Evolutionary conservation across 2,797 vertebrate species (phyloP).

Genomic region (Lophius americanus): DNA sequence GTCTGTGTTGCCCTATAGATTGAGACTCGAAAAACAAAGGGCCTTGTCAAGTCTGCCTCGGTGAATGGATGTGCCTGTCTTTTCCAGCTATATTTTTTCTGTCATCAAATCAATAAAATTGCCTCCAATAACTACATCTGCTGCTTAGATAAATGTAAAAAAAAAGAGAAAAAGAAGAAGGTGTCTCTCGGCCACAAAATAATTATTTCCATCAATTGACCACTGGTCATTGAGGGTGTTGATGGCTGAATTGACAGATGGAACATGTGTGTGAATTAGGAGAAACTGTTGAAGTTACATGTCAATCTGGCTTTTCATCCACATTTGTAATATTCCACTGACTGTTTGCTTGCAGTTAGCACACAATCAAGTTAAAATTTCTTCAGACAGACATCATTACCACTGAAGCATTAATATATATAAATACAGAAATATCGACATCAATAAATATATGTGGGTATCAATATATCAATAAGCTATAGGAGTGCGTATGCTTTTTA

Average conservation of each 20-base stretch:
- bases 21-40: constrained; percentile 62
- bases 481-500: not conserved
- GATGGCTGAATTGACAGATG: constrained; percentile 12
- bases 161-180: not conserved
- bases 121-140: constrained; percentile 40
- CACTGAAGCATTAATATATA: too few relatives aligned
- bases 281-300: too few relatives aligned
- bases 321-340: not conserved
- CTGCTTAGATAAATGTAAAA: constrained; percentile 37
- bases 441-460: too few relatives aligned
- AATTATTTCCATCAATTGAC: constrained; percentile 43
- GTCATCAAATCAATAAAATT: constrained; percentile 64
- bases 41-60: constrained; percentile 49
- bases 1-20: constrained; percentile 45
- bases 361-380: not conserved
- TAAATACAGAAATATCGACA: too few relatives aligned
- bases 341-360: not conserved
- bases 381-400: not conserved
- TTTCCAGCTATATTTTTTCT: constrained; percentile 48
- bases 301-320: too few relatives aligned
- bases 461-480: too few relatives aligned
- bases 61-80: constrained; percentile 35
- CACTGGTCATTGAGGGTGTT: constrained; percentile 20
- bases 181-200: constrained; percentile 32
- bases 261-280: not conserved